Conservation (phyloP, 2,113 vertebrate genomes). For the Cyanistes caeruleus region DNA sequence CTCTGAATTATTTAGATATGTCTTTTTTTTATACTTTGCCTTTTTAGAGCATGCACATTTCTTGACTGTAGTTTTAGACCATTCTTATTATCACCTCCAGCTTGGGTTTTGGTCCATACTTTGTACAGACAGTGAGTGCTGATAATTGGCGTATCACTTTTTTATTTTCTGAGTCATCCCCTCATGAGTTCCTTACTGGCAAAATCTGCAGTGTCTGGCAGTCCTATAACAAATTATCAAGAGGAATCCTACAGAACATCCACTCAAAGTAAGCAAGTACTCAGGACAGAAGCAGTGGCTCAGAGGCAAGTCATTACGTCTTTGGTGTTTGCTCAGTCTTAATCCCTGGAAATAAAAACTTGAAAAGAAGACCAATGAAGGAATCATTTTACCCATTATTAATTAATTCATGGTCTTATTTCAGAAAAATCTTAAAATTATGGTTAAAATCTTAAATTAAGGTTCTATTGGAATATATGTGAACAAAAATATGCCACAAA, state of each 20-base stretch:
- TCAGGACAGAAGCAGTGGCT: background rate
- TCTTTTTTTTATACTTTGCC: background rate
- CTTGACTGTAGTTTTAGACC: too few species aligned
- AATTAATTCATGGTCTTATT: background rate
- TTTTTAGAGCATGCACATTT: too few species aligned
- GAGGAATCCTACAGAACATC: background rate
- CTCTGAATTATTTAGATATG: background rate
- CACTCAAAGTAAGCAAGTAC: background rate
- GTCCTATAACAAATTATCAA: background rate
- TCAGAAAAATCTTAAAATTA: background rate
- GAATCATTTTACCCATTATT: background rate
- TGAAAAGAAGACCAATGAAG: background rate
- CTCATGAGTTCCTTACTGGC: background rate
- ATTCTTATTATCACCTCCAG: too few species aligned
- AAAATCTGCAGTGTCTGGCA: background rate
- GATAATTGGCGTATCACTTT: too few species aligned
- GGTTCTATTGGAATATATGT: background rate
- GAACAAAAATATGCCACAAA: background rate
- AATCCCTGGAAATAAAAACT: background rate
- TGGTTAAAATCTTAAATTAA: background rate
- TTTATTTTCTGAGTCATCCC: background rate
- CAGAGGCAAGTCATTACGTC: background rate
- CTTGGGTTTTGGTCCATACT: too few species aligned
- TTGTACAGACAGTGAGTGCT: too few species aligned
- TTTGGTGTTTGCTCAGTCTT: background rate